Conservation (phyloP, 2,888 invertebrate genomes). For the Brenthis hecate region DNA sequence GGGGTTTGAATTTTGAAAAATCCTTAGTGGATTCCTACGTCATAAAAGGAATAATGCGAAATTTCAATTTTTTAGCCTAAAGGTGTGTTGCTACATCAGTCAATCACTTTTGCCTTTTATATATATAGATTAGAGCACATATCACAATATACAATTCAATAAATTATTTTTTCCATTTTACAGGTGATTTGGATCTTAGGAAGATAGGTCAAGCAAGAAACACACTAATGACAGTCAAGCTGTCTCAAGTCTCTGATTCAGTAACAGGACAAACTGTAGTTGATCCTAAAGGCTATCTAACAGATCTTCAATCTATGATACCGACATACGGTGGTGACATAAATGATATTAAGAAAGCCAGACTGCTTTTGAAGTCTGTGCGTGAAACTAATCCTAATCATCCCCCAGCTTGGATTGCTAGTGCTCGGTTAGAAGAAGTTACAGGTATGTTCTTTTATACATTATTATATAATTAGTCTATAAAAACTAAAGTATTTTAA, state of each 20-base stretch:
- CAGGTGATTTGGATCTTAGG: conserved; percentile 95
- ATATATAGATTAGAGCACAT: no score
- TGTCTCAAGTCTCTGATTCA: conserved; percentile 98
- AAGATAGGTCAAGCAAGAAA: conserved; percentile 99
- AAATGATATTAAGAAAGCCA: conserved; percentile 98
- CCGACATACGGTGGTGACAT: conserved; percentile 99
- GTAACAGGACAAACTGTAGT: conserved; percentile 99
- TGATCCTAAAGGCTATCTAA: conserved; percentile 99
- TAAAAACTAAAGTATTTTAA: no score
- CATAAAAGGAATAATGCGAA: no score
- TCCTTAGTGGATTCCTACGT: no score
- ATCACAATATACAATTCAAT: not conserved
- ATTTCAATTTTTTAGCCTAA: no score
- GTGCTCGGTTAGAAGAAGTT: conserved; percentile 98
- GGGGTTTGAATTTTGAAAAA: no score
- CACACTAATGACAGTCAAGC: conserved; percentile 98
- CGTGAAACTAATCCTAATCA: conserved; percentile 99
- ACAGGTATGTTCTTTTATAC: conserved; percentile 86
- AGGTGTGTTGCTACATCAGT: no score
- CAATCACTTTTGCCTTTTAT: no score
- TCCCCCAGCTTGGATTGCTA: conserved; percentile 99
- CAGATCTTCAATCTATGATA: conserved; percentile 99
- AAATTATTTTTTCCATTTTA: conserved; percentile 5
- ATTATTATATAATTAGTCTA: not conserved
- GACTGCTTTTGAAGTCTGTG: conserved; percentile 96